Percentiles rank a stretch among this genome's conserved stretches.
Evolutionary conservation across 2,888 invertebrate genomes (phyloP).

Genomic region (Agriotes lineatus): DNA sequence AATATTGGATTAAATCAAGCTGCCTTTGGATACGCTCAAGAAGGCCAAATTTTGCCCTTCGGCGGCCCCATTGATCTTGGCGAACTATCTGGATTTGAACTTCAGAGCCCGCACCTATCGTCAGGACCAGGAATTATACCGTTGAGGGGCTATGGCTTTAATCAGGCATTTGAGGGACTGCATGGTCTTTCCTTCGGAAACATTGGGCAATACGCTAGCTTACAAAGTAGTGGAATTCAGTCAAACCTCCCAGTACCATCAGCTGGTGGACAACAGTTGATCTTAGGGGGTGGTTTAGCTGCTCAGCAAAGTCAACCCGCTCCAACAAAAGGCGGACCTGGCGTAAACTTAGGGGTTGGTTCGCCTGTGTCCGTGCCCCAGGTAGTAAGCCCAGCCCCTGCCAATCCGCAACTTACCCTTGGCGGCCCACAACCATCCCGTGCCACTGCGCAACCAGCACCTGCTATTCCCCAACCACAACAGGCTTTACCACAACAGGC

Average conservation of each 20-base stretch:
- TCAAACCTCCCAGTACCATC: too few relatives aligned
- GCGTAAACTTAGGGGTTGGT: background rate
- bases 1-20: slow-evolving; percentile 37
- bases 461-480: too few relatives aligned
- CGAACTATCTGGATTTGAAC: background rate
- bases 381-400: background rate
- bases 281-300: too few relatives aligned
- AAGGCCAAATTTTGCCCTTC: background rate
- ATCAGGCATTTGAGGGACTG: background rate
- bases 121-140: background rate
- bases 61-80: slow-evolving; percentile 17
- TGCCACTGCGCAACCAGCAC: background rate
- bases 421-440: too few relatives aligned
- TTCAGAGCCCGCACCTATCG: background rate
- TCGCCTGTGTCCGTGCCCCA: slow-evolving; percentile 4
- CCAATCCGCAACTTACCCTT: background rate
- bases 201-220: background rate
- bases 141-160: background rate
- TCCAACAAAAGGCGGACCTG: background rate
- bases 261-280: too few relatives aligned
- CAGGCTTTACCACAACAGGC: too few relatives aligned
- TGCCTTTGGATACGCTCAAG: background rate
- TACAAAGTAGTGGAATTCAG: too few relatives aligned
- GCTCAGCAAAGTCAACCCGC: too few relatives aligned
- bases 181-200: background rate